Percentiles rank a stretch among this genome's conserved stretches.
These are phyloP conservation scores for Pituophis catenifer DNA, from an alignment of 2,113 vertebrate genomes.

Conservation along the genomic window DNA sequence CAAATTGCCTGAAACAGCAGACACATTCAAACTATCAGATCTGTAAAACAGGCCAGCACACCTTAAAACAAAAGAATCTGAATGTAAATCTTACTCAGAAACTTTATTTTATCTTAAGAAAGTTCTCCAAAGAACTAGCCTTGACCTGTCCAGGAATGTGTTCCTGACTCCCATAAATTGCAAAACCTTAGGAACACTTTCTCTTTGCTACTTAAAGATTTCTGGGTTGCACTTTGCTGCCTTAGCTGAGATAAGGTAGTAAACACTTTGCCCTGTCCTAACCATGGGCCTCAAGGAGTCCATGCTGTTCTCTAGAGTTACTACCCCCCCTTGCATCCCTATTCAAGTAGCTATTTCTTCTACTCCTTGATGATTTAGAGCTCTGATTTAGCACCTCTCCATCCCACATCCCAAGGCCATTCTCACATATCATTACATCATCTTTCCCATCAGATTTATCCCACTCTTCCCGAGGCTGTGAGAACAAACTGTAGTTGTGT, in stretches of 20 bases:
- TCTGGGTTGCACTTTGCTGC: neutral
- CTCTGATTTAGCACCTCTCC: neutral
- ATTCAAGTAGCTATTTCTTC: neutral
- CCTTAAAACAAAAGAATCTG: neutral
- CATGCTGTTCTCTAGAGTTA: neutral
- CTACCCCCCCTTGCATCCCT: neutral
- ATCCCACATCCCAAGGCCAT: neutral
- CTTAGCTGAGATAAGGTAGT: neutral
- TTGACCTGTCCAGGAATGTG: neutral
- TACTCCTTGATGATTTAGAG: neutral
- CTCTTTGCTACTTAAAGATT: neutral
- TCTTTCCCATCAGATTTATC: neutral
- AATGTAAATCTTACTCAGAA: neutral
- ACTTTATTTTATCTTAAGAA: neutral
- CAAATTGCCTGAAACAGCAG: neutral
- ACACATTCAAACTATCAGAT: neutral
- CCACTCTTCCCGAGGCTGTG: neutral
- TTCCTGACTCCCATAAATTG: neutral
- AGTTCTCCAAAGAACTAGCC: neutral
- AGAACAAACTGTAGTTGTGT: neutral
- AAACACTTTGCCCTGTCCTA: neutral
- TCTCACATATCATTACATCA: neutral
- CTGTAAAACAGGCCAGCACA: neutral
- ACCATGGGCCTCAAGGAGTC: neutral
- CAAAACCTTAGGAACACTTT: neutral